Conservation (phyloP, 2,113 vertebrate genomes). For the Enhydra lutris region DNA sequence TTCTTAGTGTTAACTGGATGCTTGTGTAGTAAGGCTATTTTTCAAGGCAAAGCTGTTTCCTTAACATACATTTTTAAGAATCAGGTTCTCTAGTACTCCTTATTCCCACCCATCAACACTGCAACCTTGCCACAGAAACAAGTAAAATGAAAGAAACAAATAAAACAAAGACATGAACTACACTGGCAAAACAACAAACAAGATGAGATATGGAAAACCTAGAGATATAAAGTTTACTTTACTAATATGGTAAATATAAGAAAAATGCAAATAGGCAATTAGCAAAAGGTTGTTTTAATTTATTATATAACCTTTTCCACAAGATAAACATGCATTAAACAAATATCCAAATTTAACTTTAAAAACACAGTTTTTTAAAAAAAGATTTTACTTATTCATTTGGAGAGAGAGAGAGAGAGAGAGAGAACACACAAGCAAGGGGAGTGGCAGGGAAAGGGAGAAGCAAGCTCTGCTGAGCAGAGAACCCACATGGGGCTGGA, state of each 20-base stretch:
- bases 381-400: too few species aligned
- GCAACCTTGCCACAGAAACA: background rate
- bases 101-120: background rate
- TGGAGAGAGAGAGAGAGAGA: too few species aligned
- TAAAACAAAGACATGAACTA: background rate
- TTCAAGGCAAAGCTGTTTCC: background rate
- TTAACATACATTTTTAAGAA: slow-evolving; percentile 22
- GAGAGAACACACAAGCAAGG: too few species aligned
- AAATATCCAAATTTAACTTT: slow-evolving; percentile 12
- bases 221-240: background rate
- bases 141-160: background rate
- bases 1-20: background rate
- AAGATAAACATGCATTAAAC: slow-evolving; percentile 8
- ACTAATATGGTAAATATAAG: background rate
- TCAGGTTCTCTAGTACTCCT: background rate
- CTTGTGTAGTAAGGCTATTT: background rate
- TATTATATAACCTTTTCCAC: background rate
- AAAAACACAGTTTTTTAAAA: background rate
- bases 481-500: too few species aligned
- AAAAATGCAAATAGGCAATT: background rate
- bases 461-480: too few species aligned
- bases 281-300: background rate
- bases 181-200: background rate
- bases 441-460: too few species aligned
- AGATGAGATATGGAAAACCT: background rate